phyloP scores from a whole-genome alignment of 2,888 invertebrate genomes.

The Geophilus truncorum region DNA sequence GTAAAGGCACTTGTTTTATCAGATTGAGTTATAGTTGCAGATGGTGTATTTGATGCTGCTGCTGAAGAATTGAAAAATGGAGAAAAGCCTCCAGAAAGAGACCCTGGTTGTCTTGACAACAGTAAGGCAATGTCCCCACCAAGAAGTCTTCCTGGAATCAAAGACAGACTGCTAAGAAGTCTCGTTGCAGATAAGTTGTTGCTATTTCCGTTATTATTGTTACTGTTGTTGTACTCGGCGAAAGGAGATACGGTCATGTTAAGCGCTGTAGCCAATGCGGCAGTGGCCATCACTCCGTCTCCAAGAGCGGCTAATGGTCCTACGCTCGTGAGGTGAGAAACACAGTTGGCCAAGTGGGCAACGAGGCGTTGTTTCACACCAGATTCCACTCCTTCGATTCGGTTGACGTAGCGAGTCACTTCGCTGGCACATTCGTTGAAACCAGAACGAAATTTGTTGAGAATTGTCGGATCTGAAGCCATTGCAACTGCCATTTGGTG shows the following conservation, averaged over 20 bases:
- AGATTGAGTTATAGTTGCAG: slow-evolving; percentile 25
- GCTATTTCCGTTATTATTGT: not conserved
- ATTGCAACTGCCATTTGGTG: slow-evolving; percentile 41
- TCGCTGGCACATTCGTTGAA: slow-evolving; percentile 40
- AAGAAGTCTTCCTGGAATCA: slow-evolving; percentile 48
- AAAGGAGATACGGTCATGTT: not conserved
- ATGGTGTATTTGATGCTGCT: not conserved
- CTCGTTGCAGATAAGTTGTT: slow-evolving; percentile 9
- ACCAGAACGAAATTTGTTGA: slow-evolving; percentile 42
- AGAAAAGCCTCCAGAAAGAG: not conserved
- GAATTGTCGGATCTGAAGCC: slow-evolving; percentile 39
- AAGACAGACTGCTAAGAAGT: slow-evolving; percentile 30
- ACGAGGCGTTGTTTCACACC: slow-evolving; percentile 60
- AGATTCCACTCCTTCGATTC: slow-evolving; percentile 60
- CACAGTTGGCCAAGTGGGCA: slow-evolving; percentile 61
- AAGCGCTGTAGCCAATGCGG: slow-evolving; percentile 41
- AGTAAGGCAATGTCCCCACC: slow-evolving; percentile 49
- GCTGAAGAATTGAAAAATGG: not conserved
- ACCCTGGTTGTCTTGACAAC: slow-evolving; percentile 25
- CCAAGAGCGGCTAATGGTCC: not conserved
- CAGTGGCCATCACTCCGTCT: slow-evolving; percentile 32
- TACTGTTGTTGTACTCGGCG: not conserved
- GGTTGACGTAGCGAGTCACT: slow-evolving; percentile 63
- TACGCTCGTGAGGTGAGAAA: slow-evolving; percentile 43
- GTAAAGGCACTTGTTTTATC: slow-evolving; percentile 1